These are phyloP conservation scores for Tortricodes alternella DNA, from an alignment of 2,888 invertebrate species.

Conservation along the genomic window DNA sequence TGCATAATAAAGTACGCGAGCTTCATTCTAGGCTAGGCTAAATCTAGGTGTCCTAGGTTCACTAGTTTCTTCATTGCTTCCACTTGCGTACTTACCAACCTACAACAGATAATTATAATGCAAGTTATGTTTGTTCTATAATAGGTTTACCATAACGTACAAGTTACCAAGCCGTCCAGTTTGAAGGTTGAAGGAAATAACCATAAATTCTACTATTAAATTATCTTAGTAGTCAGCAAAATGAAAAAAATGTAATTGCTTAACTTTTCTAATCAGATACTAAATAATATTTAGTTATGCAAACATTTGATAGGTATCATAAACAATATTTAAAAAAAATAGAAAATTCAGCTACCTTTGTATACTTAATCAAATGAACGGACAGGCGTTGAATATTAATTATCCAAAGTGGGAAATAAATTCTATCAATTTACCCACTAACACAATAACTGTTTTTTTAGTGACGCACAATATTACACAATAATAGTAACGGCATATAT, in stretches of 20 bases:
- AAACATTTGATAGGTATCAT: background rate
- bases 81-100: background rate
- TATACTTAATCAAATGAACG: constrained; percentile 6
- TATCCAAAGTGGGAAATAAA: background rate
- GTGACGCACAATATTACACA: constrained; percentile 14
- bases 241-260: too few species aligned
- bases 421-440: constrained; percentile 12
- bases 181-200: background rate
- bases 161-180: background rate
- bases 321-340: background rate
- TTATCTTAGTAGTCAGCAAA: too few species aligned
- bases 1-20: constrained; percentile 19
- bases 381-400: constrained; percentile 11
- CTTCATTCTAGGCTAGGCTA: constrained; percentile 9
- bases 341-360: constrained; percentile 1
- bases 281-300: too few species aligned
- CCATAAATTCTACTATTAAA: background rate
- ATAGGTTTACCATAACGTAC: background rate
- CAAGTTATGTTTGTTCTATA: background rate
- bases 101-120: background rate
- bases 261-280: too few species aligned
- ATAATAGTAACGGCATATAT: background rate
- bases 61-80: background rate
- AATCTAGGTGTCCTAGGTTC: constrained; percentile 1
- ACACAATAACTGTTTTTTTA: constrained; percentile 4